Evolutionary conservation across 2,888 invertebrate genomes (phyloP).

Genomic region (Protophormia terraenovae): DNA sequence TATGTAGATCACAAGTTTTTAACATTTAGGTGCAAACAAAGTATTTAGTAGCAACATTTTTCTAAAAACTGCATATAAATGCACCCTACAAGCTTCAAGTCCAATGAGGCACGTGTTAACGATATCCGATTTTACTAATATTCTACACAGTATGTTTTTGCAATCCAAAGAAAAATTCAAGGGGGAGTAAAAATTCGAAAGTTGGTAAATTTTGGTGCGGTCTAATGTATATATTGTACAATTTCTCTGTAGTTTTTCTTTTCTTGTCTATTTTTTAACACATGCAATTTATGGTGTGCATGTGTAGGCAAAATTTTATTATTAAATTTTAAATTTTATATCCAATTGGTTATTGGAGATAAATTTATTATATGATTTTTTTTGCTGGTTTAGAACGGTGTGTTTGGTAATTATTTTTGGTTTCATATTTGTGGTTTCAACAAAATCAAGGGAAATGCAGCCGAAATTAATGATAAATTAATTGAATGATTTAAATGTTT

Average conservation of each 20-base stretch:
- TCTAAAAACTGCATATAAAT: no score
- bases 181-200: no score
- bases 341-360: constrained; percentile 20
- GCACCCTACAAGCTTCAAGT: no score
- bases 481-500: constrained; percentile 14
- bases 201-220: no score
- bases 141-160: no score
- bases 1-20: no score
- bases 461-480: constrained; percentile 18
- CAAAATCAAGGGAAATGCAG: background rate
- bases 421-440: constrained; percentile 44
- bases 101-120: no score
- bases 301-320: background rate
- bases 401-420: constrained; percentile 60
- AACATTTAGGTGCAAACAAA: no score
- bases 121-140: no score
- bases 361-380: constrained; percentile 44
- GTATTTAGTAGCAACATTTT: no score
- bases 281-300: background rate
- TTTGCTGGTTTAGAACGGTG: constrained; percentile 10
- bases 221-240: background rate
- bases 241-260: background rate
- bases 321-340: constrained; percentile 42
- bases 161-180: no score
- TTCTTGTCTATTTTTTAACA: background rate